These are phyloP conservation scores for Podabrus alpinus DNA, from an alignment of 2,888 invertebrate genomes.

Conservation along the genomic window DNA sequence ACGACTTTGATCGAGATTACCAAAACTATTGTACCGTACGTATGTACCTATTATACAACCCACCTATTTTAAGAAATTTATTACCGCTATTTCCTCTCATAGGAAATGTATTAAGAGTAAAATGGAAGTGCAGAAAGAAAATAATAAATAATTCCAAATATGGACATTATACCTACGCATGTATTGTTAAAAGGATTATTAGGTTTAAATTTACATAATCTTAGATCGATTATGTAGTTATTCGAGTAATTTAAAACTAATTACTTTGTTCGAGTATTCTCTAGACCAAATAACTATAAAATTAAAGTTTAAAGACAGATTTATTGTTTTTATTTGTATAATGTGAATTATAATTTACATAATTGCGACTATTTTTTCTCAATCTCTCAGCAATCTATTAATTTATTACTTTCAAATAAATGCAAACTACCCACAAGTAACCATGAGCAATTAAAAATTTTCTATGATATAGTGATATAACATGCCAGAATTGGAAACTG, in stretches of 20 bases:
- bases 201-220: not conserved
- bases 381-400: not conserved
- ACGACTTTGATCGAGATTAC: not conserved
- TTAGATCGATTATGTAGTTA: not conserved
- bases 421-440: constrained; percentile 10
- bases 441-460: constrained; percentile 21
- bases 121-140: not conserved
- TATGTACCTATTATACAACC: not conserved
- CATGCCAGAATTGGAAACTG: constrained; percentile 24
- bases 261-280: not conserved
- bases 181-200: not conserved
- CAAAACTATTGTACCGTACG: not conserved
- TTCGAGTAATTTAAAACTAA: not conserved
- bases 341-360: not conserved
- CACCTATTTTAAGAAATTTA: not conserved
- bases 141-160: not conserved
- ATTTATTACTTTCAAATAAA: constrained; percentile 3
- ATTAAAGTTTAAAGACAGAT: not conserved
- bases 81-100: not conserved
- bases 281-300: not conserved
- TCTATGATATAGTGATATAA: constrained; percentile 16
- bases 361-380: not conserved
- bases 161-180: not conserved
- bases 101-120: not conserved
- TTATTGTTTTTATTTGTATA: not conserved